phyloP scores from a whole-genome alignment of 2,888 invertebrate genomes.

The Villa cingulata region DNA sequence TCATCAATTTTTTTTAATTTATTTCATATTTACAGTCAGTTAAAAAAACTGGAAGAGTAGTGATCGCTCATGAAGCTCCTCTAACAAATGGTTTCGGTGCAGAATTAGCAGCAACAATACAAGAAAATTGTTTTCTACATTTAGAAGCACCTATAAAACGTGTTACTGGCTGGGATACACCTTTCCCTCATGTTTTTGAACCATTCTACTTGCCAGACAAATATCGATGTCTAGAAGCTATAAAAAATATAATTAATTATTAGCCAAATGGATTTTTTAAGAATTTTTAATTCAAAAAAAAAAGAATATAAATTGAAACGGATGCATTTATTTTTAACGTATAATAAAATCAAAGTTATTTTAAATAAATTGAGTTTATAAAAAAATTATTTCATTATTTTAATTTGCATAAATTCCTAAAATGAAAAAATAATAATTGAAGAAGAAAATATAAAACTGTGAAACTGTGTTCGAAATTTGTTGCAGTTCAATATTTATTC shows the following conservation, averaged over 20 bases:
- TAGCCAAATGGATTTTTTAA: conserved; percentile 26
- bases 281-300: no score
- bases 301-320: no score
- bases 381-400: no score
- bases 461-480: no score
- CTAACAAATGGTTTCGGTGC: conserved; percentile 90
- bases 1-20: neutral
- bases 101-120: conserved; percentile 86
- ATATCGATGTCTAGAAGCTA: conserved; percentile 75
- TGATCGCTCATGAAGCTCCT: conserved; percentile 94
- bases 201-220: conserved; percentile 92
- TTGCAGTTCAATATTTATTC: no score
- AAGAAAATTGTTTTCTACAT: conserved; percentile 87
- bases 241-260: conserved; percentile 63
- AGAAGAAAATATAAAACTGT: no score
- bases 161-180: conserved; percentile 88
- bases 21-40: conserved; percentile 64
- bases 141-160: conserved; percentile 85
- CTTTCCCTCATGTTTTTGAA: conserved; percentile 94
- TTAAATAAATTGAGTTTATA: no score
- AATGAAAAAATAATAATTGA: no score
- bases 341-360: no score
- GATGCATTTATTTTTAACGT: no score
- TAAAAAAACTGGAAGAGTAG: conserved; percentile 80
- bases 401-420: no score